Evolutionary conservation across 2,113 vertebrate species (phyloP), one percentile per base, ranked within the genome.

Genomic region (Hippocampus barbouri): DNA sequence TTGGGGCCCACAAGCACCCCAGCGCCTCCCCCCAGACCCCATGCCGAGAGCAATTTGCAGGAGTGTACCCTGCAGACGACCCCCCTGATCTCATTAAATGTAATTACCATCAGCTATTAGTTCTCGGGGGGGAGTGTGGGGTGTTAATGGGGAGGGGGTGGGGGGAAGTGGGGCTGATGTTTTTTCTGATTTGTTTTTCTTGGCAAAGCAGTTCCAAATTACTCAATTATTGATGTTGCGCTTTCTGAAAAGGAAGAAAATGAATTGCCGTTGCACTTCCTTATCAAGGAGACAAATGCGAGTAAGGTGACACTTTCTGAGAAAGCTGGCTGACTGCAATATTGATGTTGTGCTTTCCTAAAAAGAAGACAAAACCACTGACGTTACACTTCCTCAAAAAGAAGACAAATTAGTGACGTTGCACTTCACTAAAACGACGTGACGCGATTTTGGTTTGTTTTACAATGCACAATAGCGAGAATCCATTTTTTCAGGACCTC

Each of bases 31-130:
- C 30, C 30, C 75, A 76, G 88, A 72, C 84, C 86, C 79, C 92
- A 85, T 41, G 82, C 89, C 91, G 91, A 38, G 90, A 88, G 75
- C 86, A 89, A 92, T 91, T 91, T 88, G 86, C 86, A 85, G 75
- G 78, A 84, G 79, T 83, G 86, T 85, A 83, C 78, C 86, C 79
- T 57, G 72, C 75, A 85, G 89, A 89, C 81, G 80, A 90, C 84
- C 84, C 74, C 74, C 86, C 73, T 83, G 74, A 89, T 89, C 90
- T 89, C 87, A 90, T 91, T 91, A 92, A 90, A 87, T 83, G 74
- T 88, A 87, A 90, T 92, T 91, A 91, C 88, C 89, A 90, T 86
- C 80, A 90, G 85, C 70, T 63, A 84, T 89, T 82, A 83, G 78
- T 84, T 65, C 61, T 73, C 69, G 64, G 61, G 62, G 70, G 47